Percentiles rank a stretch among this genome's conserved stretches.
Conservation (phyloP, 2,797 vertebrate genomes). For the Anguilla pacifica region DNA sequence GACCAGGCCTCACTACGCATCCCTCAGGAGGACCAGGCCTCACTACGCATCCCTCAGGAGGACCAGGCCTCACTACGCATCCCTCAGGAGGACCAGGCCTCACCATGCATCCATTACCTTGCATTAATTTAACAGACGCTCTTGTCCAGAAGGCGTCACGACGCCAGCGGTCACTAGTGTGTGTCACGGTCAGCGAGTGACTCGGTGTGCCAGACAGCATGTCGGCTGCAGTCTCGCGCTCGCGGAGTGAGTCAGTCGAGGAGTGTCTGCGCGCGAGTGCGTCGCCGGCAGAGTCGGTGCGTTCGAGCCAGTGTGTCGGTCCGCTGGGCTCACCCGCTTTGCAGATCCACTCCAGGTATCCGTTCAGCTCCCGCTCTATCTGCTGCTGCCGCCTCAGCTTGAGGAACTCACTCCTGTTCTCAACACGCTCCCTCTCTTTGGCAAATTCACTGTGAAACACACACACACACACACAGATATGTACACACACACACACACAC, state of each 20-base stretch:
- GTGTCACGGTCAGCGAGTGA: background rate
- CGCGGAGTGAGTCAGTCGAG: background rate
- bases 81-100: background rate
- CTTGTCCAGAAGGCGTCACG: background rate
- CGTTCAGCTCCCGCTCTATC: conserved; percentile 91
- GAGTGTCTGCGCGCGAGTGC: background rate
- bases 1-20: no score
- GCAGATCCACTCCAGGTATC: conserved; percentile 95
- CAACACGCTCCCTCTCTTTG: conserved; percentile 93
- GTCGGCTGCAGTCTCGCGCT: background rate
- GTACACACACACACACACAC: background rate
- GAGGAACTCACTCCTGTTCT: conserved; percentile 90
- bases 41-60: no score
- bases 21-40: no score
- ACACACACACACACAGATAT: background rate
- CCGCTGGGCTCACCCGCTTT: conserved; percentile 79
- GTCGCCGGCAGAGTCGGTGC: background rate
- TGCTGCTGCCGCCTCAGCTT: conserved; percentile 91
- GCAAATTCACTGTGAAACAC: conserved; percentile 83
- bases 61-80: no score
- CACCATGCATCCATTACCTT: background rate
- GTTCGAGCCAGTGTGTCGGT: background rate
- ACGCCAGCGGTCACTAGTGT: background rate
- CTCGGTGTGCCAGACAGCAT: background rate
- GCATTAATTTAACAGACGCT: background rate